A percentile compares a stretch with the other conserved stretches of the same genome.
phyloP scores from a whole-genome alignment of 2,888 invertebrate species.

The Lymantria monacha region DNA sequence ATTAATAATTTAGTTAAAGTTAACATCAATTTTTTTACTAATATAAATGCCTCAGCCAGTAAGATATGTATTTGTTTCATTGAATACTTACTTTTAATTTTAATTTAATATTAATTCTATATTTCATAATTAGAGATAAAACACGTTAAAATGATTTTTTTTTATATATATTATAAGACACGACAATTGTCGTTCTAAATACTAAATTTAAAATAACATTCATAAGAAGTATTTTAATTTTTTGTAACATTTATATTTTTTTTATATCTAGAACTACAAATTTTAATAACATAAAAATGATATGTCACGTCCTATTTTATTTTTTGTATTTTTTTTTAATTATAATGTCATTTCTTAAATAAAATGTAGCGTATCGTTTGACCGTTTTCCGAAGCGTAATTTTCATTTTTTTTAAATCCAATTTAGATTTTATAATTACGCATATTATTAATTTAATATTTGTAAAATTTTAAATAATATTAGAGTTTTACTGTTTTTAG shows the following conservation, averaged over 20 bases:
- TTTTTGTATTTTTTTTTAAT: conserved; percentile 41
- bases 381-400: conserved; percentile 66
- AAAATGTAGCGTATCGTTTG: conserved; percentile 56
- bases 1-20: conserved; percentile 45
- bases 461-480: neutral
- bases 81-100: conserved; percentile 59
- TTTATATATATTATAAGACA: conserved; percentile 36
- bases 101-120: conserved; percentile 44
- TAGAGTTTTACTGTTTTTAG: conserved; percentile 3
- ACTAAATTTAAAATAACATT: conserved; percentile 47
- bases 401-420: conserved; percentile 41
- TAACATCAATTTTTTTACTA: conserved; percentile 68
- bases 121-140: conserved; percentile 58
- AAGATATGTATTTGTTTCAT: conserved; percentile 78
- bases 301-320: conserved; percentile 43
- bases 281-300: conserved; percentile 44
- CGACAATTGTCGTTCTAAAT: conserved; percentile 37
- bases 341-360: conserved; percentile 46
- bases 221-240: conserved; percentile 54
- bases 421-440: conserved; percentile 45
- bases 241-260: conserved; percentile 49
- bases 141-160: conserved; percentile 52
- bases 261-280: conserved; percentile 40
- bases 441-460: conserved; percentile 9
- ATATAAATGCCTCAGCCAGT: conserved; percentile 81